Percentiles rank a stretch among this genome's conserved stretches.
Evolutionary conservation across 92 coral and sea anemone genomes (phyloP).

Genomic region (Isaurus tuberculatus): DNA sequence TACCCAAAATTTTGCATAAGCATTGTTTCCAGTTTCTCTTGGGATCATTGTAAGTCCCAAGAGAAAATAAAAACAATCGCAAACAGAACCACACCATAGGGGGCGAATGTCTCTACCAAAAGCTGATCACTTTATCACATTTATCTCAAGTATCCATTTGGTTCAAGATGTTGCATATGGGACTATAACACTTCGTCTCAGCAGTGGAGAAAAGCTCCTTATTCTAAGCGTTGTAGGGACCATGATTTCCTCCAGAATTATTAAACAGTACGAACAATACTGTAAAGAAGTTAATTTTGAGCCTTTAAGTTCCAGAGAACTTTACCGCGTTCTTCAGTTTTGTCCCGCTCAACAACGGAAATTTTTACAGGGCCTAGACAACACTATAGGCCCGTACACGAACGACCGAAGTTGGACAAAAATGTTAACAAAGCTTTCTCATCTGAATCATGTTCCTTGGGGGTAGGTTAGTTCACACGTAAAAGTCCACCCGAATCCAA

Average conservation of each 20-base stretch:
- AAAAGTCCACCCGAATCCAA: background rate
- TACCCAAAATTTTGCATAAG: too few species aligned
- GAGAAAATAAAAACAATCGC: too few species aligned
- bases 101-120: constrained; percentile 47
- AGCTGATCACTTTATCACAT: constrained; percentile 58
- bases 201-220: constrained; percentile 55
- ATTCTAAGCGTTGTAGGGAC: constrained; percentile 62
- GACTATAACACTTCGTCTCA: constrained; percentile 50
- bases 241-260: constrained; percentile 57
- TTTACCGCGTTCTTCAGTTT: constrained; percentile 52
- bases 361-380: constrained; percentile 66
- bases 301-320: constrained; percentile 62
- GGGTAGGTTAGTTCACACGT: background rate
- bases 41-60: too few species aligned
- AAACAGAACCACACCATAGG: background rate
- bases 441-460: background rate
- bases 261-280: constrained; percentile 51
- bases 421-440: constrained; percentile 23
- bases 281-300: constrained; percentile 53
- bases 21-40: too few species aligned
- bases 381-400: constrained; percentile 41
- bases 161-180: constrained; percentile 67
- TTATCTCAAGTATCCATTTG: constrained; percentile 58
- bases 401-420: constrained; percentile 18
- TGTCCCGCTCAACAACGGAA: constrained; percentile 65